Percentiles rank a stretch among this genome's conserved stretches.
Evolutionary conservation across 2,113 vertebrate species (phyloP).

Genomic region (Mionectes macconnelli): DNA sequence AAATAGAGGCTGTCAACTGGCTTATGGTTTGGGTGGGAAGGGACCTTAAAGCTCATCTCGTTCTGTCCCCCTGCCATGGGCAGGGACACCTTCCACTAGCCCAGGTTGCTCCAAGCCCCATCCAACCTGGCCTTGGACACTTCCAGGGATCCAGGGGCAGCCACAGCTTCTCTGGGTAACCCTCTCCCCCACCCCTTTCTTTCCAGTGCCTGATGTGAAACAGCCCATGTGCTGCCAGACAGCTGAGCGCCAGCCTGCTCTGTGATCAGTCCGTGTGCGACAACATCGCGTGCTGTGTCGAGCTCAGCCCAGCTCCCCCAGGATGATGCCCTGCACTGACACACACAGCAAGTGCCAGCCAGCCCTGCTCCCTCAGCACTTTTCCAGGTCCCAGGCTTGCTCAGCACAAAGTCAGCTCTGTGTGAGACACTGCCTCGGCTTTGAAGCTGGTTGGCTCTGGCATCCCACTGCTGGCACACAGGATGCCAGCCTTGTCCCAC

Average conservation of each 20-base stretch:
- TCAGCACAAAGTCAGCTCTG: not conserved
- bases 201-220: not conserved
- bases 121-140: not conserved
- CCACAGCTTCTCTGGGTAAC: not conserved
- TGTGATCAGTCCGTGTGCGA: not conserved
- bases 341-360: not conserved
- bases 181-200: not conserved
- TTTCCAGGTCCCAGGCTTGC: not conserved
- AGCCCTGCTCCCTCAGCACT: not conserved
- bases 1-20: not conserved
- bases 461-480: accelerated
- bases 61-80: not conserved
- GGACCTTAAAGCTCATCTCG: not conserved
- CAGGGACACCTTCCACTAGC: not conserved
- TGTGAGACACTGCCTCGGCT: not conserved
- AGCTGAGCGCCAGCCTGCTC: not conserved
- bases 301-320: not conserved
- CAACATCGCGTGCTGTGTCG: not conserved
- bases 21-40: not conserved
- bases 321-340: accelerated
- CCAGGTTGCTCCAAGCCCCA: not conserved
- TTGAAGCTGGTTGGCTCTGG: not conserved
- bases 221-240: not conserved
- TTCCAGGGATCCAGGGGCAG: not conserved
- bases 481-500: not conserved